A percentile compares a stretch with the other conserved stretches of the same genome.
phyloP scores from a whole-genome alignment of 2,113 vertebrate species.

The Crocuta crocuta region DNA sequence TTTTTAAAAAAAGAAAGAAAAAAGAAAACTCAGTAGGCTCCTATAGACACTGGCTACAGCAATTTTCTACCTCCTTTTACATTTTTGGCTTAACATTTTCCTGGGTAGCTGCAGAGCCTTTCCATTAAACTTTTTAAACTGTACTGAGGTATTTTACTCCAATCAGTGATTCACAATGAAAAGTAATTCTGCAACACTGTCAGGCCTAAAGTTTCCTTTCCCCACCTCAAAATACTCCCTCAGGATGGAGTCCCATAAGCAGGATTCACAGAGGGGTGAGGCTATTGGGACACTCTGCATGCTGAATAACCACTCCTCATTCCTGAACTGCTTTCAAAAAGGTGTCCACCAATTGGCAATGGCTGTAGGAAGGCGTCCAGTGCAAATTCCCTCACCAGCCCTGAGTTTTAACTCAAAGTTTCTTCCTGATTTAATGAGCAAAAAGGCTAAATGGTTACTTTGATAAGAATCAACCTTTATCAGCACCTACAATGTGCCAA shows the following conservation, averaged over 20 bases:
- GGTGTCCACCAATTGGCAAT: neutral
- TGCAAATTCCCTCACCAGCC: neutral
- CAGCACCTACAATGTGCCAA: neutral
- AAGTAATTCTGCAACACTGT: neutral
- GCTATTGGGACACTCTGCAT: constrained; percentile 10
- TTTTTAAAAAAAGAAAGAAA: no score
- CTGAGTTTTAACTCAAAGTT: neutral
- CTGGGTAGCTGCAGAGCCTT: neutral
- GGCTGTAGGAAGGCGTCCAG: neutral
- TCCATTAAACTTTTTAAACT: neutral
- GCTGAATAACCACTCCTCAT: neutral
- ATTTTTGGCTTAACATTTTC: neutral
- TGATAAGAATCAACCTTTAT: neutral
- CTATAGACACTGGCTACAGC: neutral
- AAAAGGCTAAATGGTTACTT: neutral
- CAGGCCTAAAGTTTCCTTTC: neutral
- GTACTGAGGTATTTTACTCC: neutral
- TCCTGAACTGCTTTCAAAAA: constrained; percentile 29
- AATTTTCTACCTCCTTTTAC: neutral
- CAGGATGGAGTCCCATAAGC: neutral
- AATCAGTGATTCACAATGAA: neutral
- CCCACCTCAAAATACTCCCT: neutral
- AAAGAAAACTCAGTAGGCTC: neutral
- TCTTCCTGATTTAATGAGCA: neutral
- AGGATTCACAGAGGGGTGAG: neutral